Evolutionary conservation across 2,113 vertebrate species (phyloP).

Genomic region (Globicephala melas): DNA sequence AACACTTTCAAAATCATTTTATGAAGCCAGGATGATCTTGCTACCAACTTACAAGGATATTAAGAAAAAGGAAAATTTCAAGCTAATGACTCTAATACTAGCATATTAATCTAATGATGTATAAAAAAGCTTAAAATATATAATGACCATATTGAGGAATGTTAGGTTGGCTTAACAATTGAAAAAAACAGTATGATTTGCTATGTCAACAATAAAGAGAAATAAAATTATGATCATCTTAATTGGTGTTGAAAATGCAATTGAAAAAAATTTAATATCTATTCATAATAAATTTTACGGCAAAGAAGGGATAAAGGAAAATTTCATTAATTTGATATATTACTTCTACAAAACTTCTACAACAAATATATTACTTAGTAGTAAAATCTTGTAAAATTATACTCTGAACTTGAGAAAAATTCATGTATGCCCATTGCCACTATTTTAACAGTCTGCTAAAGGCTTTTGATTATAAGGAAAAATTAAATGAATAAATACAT

Average conservation of each 20-base stretch:
- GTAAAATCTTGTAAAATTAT: neutral
- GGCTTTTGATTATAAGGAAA: neutral
- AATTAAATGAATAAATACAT: neutral
- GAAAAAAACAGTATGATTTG: neutral
- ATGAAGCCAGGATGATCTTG: neutral
- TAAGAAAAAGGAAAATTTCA: neutral
- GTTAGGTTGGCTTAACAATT: neutral
- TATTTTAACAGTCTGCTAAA: neutral
- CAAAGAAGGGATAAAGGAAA: neutral
- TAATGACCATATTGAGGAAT: neutral
- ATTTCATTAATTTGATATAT: neutral
- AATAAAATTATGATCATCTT: neutral
- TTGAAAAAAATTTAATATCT: neutral
- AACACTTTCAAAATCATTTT: neutral
- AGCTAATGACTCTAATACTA: neutral
- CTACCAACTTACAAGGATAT: neutral
- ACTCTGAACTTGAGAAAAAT: neutral
- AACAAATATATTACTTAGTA: neutral
- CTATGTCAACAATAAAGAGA: neutral
- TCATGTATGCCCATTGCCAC: neutral
- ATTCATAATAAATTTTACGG: neutral
- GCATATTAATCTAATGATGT: neutral
- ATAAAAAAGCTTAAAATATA: neutral
- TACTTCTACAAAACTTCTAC: neutral
- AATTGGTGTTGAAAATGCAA: neutral